phyloP scores from a whole-genome alignment of 2,888 invertebrate species.

The Nineta flava region DNA sequence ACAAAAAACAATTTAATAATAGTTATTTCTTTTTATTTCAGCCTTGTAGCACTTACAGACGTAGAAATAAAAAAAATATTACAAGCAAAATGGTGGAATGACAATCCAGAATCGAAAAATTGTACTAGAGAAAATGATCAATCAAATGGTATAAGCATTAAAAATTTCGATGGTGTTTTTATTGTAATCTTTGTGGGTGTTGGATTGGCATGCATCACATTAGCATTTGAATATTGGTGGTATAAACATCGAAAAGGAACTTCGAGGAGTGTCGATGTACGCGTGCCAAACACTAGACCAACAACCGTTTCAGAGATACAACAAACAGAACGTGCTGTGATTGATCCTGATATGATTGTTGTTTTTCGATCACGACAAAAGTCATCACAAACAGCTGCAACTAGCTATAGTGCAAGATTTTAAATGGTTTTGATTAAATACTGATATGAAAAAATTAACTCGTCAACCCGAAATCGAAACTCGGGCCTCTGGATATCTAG shows the following conservation, averaged over 20 bases:
- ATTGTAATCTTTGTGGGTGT: slow-evolving; percentile 95
- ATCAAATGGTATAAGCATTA: slow-evolving; percentile 92
- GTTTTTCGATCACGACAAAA: neutral
- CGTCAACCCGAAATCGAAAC: no score
- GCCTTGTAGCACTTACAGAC: slow-evolving; percentile 88
- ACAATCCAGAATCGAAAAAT: slow-evolving; percentile 57
- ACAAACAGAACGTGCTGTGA: no score
- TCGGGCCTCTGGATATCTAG: no score
- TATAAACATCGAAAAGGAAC: slow-evolving; percentile 59
- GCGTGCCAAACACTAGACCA: slow-evolving; percentile 28
- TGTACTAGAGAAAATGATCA: slow-evolving; percentile 84
- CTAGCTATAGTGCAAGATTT: neutral
- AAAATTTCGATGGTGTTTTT: slow-evolving; percentile 96
- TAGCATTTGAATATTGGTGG: slow-evolving; percentile 91
- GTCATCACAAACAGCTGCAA: neutral
- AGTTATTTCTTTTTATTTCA: slow-evolving; percentile 26
- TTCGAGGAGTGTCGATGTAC: slow-evolving; percentile 38
- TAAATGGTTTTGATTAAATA: neutral
- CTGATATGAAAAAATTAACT: no score
- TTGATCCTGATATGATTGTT: neutral
- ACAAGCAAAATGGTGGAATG: slow-evolving; percentile 95
- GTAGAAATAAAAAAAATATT: slow-evolving; percentile 62
- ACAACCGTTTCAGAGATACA: neutral
- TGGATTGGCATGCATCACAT: slow-evolving; percentile 74
- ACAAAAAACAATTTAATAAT: no score